Evolutionary conservation across 2,888 invertebrate genomes (phyloP).

Genomic region (Agrotis clavis): DNA sequence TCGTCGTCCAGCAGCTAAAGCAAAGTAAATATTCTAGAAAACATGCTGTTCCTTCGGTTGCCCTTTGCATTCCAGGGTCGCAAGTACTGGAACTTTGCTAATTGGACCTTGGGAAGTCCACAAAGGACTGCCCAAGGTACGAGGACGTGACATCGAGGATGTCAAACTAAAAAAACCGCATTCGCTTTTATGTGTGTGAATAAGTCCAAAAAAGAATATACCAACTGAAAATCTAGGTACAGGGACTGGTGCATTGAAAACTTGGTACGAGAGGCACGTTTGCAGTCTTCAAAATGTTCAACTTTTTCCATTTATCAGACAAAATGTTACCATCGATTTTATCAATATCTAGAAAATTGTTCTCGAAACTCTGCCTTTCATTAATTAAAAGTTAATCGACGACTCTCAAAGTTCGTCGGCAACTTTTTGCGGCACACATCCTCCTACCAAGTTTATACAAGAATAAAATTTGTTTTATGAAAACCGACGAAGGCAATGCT

Average conservation of each 20-base stretch:
- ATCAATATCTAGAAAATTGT: slow-evolving; percentile 65
- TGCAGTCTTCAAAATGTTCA: slow-evolving; percentile 3
- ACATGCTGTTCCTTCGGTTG: too few relatives aligned
- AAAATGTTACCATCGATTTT: slow-evolving; percentile 54
- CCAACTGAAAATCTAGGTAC: not conserved
- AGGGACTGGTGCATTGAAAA: not conserved
- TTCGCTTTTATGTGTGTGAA: too few relatives aligned
- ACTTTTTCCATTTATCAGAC: slow-evolving; percentile 43
- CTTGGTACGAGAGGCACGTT: not conserved
- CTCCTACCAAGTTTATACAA: slow-evolving; percentile 45
- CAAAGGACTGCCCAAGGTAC: too few relatives aligned
- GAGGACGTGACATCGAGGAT: too few relatives aligned
- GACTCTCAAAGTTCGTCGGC: slow-evolving; percentile 58
- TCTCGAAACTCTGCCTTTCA: slow-evolving; percentile 70
- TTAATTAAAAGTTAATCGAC: slow-evolving; percentile 79
- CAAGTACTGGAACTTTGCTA: too few relatives aligned
- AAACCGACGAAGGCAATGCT: slow-evolving; percentile 56
- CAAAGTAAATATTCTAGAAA: too few relatives aligned
- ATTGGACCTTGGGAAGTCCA: too few relatives aligned
- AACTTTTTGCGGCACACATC: slow-evolving; percentile 63
- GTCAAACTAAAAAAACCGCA: too few relatives aligned
- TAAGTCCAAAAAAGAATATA: not conserved
- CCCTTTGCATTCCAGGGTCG: too few relatives aligned
- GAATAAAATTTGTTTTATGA: slow-evolving; percentile 61
- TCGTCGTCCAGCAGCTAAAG: too few relatives aligned